Evolutionary conservation across 2,113 vertebrate genomes (phyloP).

Genomic region (Aspidoscelis tigris): DNA sequence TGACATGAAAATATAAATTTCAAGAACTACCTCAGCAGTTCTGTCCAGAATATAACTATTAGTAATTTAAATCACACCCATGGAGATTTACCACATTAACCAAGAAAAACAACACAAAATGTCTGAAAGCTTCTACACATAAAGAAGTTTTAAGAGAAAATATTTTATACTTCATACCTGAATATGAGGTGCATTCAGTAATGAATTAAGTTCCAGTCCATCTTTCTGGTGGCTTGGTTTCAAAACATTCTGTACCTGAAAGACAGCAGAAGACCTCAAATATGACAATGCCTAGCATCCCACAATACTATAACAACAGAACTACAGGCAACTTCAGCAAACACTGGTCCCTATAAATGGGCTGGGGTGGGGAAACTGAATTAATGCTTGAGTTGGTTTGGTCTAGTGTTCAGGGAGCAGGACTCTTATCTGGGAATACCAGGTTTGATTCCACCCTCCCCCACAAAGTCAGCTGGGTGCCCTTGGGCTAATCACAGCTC

Average conservation of each 20-base stretch:
- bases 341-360: not conserved
- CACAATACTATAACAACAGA: not conserved
- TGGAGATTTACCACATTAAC: not conserved
- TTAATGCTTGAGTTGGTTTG: too few species aligned
- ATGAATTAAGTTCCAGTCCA: constrained; percentile 86
- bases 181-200: constrained; percentile 89
- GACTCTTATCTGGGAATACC: too few species aligned
- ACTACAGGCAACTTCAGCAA: not conserved
- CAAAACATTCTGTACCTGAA: constrained; percentile 89
- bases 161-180: constrained; percentile 78
- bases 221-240: constrained; percentile 89
- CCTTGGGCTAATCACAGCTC: too few species aligned
- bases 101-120: not conserved
- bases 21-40: not conserved
- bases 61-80: not conserved
- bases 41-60: not conserved
- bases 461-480: too few species aligned
- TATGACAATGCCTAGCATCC: not conserved
- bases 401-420: too few species aligned
- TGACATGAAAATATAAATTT: not conserved
- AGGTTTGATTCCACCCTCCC: too few species aligned
- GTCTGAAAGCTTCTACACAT: not conserved
- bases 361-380: not conserved
- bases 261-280: constrained; percentile 45
- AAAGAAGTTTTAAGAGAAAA: not conserved